These are phyloP conservation scores for Genyomyrus donnyi DNA, from an alignment of 2,113 vertebrate genomes.

Conservation along the genomic window DNA sequence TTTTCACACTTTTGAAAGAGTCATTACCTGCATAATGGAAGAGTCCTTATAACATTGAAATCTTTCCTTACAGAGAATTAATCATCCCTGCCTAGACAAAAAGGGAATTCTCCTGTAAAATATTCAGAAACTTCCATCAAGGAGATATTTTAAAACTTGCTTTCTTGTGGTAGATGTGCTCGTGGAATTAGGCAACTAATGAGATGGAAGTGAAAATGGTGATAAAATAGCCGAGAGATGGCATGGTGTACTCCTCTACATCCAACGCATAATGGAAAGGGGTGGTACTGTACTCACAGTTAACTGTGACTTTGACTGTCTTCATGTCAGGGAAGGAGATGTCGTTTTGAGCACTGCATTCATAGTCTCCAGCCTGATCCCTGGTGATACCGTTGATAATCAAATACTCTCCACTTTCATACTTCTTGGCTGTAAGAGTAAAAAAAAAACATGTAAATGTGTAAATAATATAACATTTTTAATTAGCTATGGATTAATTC, in stretches of 20 bases:
- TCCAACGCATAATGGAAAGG: constrained; percentile 13
- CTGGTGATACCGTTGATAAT: constrained; percentile 90
- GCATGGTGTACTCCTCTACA: not conserved
- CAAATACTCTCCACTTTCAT: constrained; percentile 89
- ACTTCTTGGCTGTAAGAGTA: constrained; percentile 74
- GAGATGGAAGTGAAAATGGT: constrained; percentile 12
- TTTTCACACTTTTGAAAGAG: constrained; percentile 67
- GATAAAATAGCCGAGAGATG: not conserved
- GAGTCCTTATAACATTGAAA: constrained; percentile 63
- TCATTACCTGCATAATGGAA: constrained; percentile 76
- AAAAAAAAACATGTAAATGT: constrained; percentile 22
- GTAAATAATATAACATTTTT: not conserved
- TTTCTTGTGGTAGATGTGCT: constrained; percentile 31
- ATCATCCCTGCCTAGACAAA: constrained; percentile 62
- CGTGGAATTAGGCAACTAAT: constrained; percentile 19
- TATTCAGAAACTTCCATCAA: constrained; percentile 56
- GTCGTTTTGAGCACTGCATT: constrained; percentile 90
- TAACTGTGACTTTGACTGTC: constrained; percentile 90
- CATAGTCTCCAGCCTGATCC: constrained; percentile 92
- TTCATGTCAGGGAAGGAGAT: constrained; percentile 86
- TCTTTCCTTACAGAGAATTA: constrained; percentile 63
- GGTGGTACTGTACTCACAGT: constrained; percentile 79
- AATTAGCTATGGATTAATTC: not conserved
- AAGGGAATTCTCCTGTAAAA: constrained; percentile 69
- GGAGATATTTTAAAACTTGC: constrained; percentile 33